Evolutionary conservation across 2,797 vertebrate genomes (phyloP), one percentile per base, ranked within the genome.

Genomic region (Anabacerthia variegaticeps): DNA sequence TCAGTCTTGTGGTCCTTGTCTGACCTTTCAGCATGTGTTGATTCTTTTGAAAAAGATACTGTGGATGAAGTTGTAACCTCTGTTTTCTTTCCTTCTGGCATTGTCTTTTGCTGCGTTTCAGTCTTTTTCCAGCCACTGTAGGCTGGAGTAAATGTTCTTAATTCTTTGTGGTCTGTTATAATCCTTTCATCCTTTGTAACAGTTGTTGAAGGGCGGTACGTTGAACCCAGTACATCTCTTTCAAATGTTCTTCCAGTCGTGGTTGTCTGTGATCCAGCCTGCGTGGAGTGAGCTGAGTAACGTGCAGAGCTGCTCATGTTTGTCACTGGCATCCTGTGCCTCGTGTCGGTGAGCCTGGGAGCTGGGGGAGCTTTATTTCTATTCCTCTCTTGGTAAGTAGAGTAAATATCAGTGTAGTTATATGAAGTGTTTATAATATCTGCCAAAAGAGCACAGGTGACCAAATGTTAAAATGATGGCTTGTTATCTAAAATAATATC

Each of bases 341-440:
- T 98, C 36, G 93, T 85, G 61, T 98, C 97, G 83, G 96, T 92
- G 89, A 89, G 89, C 56, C 89, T 93, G 81, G 71, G 23, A 86
- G 81, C 59, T 36, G 97, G 96, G 51, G 96, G 96, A 63, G 96
- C 94, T 95, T 98, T 97, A 72, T 90, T 98, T 89, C 97, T 95
- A 48, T 98, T 98, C 90, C 97, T 98, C 93, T 98, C 98, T 93
- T 93, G 96, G 41, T 98, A 95, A 54, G 96, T 76, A 63, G 98
- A 97, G 68, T 97, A 92, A 97, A 91, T 98, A 96, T 97, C 97
- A 77, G 96, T 97, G 75, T 98, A 98, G 9, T 96, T 97, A 83
- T 98, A 97, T n/a, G 97, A 75, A 44, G 98, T 96, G 87, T 97
- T 97, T 98, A 98, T 98, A 96, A 98, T 98, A 95, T 99, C 99